These are phyloP conservation scores for Perca fluviatilis DNA, from an alignment of 2,113 vertebrate genomes.

Conservation along the genomic window DNA sequence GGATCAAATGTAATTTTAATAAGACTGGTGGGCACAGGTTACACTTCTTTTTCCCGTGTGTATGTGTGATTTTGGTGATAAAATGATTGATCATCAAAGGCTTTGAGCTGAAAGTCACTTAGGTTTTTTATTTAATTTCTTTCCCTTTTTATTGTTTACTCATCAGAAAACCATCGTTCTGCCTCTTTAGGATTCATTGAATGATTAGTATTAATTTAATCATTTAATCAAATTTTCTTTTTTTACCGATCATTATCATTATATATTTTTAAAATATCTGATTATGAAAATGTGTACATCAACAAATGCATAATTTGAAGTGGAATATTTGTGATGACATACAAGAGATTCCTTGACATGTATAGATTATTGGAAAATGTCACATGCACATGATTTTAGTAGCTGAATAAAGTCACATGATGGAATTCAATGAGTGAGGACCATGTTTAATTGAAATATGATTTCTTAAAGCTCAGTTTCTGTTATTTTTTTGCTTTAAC, in stretches of 20 bases:
- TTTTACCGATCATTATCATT: slow-evolving; percentile 36
- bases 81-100: slow-evolving; percentile 30
- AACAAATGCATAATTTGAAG: slow-evolving; percentile 49
- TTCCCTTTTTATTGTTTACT: slow-evolving; percentile 34
- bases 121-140: slow-evolving; percentile 31
- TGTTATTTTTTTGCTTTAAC: background rate
- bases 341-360: slow-evolving; percentile 48
- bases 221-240: slow-evolving; percentile 6
- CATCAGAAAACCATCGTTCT: slow-evolving; percentile 38
- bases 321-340: slow-evolving; percentile 50
- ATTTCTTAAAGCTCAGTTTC: background rate
- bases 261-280: slow-evolving; percentile 49
- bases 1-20: slow-evolving; percentile 21
- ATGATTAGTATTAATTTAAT: slow-evolving; percentile 55
- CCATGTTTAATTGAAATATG: background rate
- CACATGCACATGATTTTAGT: slow-evolving; percentile 64
- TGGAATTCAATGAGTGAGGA: slow-evolving; percentile 41
- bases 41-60: slow-evolving; percentile 13
- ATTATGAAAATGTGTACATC: slow-evolving; percentile 44
- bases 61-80: slow-evolving; percentile 15
- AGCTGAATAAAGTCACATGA: slow-evolving; percentile 76
- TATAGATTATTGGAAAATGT: slow-evolving; percentile 57
- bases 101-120: slow-evolving; percentile 18
- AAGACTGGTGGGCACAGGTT: slow-evolving; percentile 12
- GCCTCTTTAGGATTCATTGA: slow-evolving; percentile 15